These are phyloP conservation scores for Meloe dianella DNA, from an alignment of 2,888 invertebrate genomes.

Conservation along the genomic window DNA sequence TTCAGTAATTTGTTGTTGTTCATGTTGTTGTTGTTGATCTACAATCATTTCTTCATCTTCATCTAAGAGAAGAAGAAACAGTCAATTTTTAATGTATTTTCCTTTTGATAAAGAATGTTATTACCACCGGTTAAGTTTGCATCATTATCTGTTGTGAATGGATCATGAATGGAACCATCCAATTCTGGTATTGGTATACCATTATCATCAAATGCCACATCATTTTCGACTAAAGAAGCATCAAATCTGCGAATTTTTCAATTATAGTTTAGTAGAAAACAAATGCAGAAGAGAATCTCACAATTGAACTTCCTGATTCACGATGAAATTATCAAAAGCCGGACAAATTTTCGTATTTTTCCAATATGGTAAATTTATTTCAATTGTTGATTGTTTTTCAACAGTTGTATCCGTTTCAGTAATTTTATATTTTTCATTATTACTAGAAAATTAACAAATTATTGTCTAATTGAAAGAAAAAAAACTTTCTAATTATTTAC, in stretches of 20 bases:
- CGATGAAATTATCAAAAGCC: constrained; percentile 62
- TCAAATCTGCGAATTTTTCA: constrained; percentile 42
- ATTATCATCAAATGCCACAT: constrained; percentile 45
- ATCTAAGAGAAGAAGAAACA: neutral
- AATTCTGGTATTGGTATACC: constrained; percentile 52
- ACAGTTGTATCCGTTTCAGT: constrained; percentile 36
- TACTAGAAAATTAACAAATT: too few species aligned
- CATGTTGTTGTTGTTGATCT: constrained; percentile 54
- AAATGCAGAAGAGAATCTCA: too few species aligned
- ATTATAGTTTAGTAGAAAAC: too few species aligned
- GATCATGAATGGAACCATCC: constrained; percentile 57
- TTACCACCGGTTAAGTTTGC: constrained; percentile 24
- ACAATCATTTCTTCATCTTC: constrained; percentile 17
- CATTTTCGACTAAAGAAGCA: constrained; percentile 33
- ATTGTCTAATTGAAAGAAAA: too few species aligned
- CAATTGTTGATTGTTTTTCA: constrained; percentile 31
- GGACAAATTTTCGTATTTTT: constrained; percentile 61
- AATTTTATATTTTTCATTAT: constrained; percentile 36
- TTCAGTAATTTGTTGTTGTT: constrained; percentile 53
- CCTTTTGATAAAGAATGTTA: neutral
- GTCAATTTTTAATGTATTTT: neutral
- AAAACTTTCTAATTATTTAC: constrained; percentile 14
- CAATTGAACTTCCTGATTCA: constrained; percentile 34
- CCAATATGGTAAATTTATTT: constrained; percentile 10
- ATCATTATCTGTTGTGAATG: constrained; percentile 52